phyloP scores from a whole-genome alignment of 2,888 invertebrate species.

The Ornithoptera alexandrae region DNA sequence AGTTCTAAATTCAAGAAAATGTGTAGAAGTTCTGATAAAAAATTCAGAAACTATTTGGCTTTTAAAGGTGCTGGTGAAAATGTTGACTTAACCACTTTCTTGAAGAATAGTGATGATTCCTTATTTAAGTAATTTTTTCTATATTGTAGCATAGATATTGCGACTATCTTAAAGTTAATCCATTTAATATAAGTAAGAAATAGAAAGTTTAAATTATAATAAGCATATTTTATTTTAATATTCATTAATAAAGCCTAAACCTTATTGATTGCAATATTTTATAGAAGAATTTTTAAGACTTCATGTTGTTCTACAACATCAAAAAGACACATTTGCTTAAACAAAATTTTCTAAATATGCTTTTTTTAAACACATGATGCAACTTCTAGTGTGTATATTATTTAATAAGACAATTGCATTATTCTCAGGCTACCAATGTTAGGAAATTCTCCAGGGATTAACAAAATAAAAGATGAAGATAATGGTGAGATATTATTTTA shows the following conservation, averaged over 20 bases:
- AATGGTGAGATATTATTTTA: constrained; percentile 52
- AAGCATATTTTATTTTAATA: too few relatives aligned
- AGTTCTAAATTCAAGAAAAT: constrained; percentile 71
- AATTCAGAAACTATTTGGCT: constrained; percentile 54
- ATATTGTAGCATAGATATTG: not conserved
- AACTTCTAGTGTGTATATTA: not conserved
- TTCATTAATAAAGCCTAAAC: too few relatives aligned
- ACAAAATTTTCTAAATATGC: too few relatives aligned
- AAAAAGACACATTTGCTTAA: too few relatives aligned
- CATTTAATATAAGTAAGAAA: not conserved
- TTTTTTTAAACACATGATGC: too few relatives aligned
- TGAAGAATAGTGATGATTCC: constrained; percentile 58
- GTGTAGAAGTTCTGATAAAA: constrained; percentile 67
- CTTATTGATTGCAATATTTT: too few relatives aligned
- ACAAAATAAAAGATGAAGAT: constrained; percentile 60
- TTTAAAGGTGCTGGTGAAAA: constrained; percentile 53
- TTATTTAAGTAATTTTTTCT: constrained; percentile 47
- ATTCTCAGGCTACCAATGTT: constrained; percentile 55
- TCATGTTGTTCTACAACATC: too few relatives aligned
- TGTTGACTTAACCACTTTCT: constrained; percentile 54
- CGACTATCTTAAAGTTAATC: not conserved
- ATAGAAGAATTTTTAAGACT: too few relatives aligned
- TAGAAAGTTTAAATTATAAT: too few relatives aligned
- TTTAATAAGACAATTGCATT: not conserved
- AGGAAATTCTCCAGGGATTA: constrained; percentile 57